Evolutionary conservation across 2,113 vertebrate genomes (phyloP).

Genomic region (Trematomus loennbergii): DNA sequence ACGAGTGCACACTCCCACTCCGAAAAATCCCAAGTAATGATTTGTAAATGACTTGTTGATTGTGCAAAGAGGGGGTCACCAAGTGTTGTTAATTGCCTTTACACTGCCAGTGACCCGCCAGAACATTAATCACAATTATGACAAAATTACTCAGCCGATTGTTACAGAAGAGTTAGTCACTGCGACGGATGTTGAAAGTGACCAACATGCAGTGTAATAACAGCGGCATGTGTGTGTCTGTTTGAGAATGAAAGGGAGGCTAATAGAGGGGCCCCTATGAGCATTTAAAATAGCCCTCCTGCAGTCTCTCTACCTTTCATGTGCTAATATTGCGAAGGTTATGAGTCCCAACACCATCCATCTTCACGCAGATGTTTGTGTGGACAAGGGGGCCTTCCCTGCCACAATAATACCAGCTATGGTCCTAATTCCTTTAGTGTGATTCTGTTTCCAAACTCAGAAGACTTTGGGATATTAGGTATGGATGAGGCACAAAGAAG

Average conservation of each 20-base stretch:
- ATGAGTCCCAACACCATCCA: slow-evolving; percentile 70
- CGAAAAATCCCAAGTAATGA: slow-evolving; percentile 59
- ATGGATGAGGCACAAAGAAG: slow-evolving; percentile 67
- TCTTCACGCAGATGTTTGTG: slow-evolving; percentile 67
- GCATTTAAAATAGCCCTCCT: slow-evolving; percentile 72
- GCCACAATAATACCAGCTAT: slow-evolving; percentile 47
- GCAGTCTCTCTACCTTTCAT: slow-evolving; percentile 76
- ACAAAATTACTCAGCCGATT: slow-evolving; percentile 67
- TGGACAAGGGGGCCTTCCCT: slow-evolving; percentile 37
- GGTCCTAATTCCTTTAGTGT: slow-evolving; percentile 54
- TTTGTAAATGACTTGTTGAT: slow-evolving; percentile 78
- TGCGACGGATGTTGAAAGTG: slow-evolving; percentile 65
- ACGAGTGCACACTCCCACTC: slow-evolving; percentile 24
- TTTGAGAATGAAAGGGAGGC: slow-evolving; percentile 65
- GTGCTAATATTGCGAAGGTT: slow-evolving; percentile 79
- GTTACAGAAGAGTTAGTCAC: slow-evolving; percentile 38
- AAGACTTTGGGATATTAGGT: slow-evolving; percentile 49
- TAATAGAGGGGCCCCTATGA: slow-evolving; percentile 74
- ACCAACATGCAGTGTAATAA: slow-evolving; percentile 62
- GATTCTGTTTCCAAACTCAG: slow-evolving; percentile 55
- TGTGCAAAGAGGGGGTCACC: slow-evolving; percentile 29
- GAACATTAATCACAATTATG: slow-evolving; percentile 80
- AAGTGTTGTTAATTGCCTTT: slow-evolving; percentile 65
- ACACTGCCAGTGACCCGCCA: slow-evolving; percentile 68
- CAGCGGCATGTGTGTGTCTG: slow-evolving; percentile 69